Evolutionary conservation across 1,140 invertebrate species (phyloP), one percentile per base, ranked within the genome.

Genomic region (Rhopalosiphum padi): DNA sequence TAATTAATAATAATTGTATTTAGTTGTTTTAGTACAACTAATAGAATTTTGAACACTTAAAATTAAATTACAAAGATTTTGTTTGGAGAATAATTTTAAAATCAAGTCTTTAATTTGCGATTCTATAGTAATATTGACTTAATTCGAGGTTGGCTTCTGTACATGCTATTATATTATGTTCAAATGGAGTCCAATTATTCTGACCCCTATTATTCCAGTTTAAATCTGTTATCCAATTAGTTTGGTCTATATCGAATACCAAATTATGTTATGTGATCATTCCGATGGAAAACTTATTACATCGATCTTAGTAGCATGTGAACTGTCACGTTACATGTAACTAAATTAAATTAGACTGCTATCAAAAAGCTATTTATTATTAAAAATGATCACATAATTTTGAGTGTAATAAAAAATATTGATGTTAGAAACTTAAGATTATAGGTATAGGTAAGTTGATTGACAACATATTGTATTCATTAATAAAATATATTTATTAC

Each of bases 141-240:
- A 21, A 23, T 37, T 83, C 8, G 37, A 83, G 35, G 82, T 83
- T 37, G 35, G 82, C 22, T 43, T 25, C 83, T 86, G 2, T 18
- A 5, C 30, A 35, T 21, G 15, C 5, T 15, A 77, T n/a, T 77
- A 77, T 77, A 30, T 30, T 60, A 77, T 43, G 11, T 86, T 43
- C 0, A 25, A 43, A 41, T 43, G 37, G 1, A 86, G 35, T 83
- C 35, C 35, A 83, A 86, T 43, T 86, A 86, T 86, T 43, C 83
- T 30, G 9, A 86, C 22, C 83, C 82, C 23, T 86, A 86, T 43
- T 86, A 25, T 86, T 86, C 41, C 23, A 86, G 22, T 86, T 43
- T 86, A 43, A 86, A 86, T 25, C 83, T 41, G 37, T 43, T 86
- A 41, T 86, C 25, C 83, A 86, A 86, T 86, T 86, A 86, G 23